phyloP scores from a whole-genome alignment of 2,888 invertebrate genomes.

The Saturnia pavonia region DNA sequence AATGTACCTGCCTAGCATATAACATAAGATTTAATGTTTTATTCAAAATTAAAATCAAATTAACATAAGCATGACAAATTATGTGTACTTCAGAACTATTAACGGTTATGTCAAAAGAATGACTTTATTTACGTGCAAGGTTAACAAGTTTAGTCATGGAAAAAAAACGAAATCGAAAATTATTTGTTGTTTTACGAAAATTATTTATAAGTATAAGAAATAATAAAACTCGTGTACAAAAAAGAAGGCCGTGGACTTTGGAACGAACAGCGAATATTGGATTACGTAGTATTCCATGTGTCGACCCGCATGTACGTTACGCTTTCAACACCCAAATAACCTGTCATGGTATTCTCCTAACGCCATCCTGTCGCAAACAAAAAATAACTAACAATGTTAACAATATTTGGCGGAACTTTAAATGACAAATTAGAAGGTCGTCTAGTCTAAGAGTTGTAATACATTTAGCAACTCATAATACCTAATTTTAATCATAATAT shows the following conservation, averaged over 20 bases:
- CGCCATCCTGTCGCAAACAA: conserved; percentile 15
- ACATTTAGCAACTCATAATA: background rate
- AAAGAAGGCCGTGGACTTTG: conserved; percentile 1
- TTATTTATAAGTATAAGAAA: too few species aligned
- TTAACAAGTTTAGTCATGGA: background rate
- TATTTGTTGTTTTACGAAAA: background rate
- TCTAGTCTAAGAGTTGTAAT: conserved; percentile 8
- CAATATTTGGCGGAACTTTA: conserved; percentile 12
- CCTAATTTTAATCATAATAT: too few species aligned
- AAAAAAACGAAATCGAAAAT: background rate
- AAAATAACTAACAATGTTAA: background rate
- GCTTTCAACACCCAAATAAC: conserved; percentile 10
- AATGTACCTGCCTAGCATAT: background rate
- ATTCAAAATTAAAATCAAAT: background rate
- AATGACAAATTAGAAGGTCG: conserved; percentile 17
- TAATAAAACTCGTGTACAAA: conserved; percentile 1
- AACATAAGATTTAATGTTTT: background rate
- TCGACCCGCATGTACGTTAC: conserved; percentile 9
- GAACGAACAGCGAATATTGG: background rate
- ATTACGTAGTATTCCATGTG: conserved; percentile 7
- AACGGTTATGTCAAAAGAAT: background rate
- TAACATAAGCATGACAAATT: background rate
- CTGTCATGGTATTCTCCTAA: background rate
- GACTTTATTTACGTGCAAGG: background rate
- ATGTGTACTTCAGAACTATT: background rate